Evolutionary conservation across 2,797 vertebrate genomes (phyloP).

Genomic region (Ctenopoma multispine): DNA sequence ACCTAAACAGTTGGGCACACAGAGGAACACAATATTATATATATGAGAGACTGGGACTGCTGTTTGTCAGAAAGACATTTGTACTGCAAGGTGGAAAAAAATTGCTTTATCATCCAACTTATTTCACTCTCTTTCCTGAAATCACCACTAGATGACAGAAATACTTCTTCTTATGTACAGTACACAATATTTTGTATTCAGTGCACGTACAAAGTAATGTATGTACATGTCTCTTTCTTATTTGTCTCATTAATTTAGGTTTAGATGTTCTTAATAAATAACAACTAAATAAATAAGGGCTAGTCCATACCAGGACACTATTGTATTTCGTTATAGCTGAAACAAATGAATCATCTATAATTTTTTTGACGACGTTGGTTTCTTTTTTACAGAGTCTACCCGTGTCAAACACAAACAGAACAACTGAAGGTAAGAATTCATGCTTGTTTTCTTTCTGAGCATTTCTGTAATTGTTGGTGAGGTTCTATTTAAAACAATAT

Average conservation of each 20-base stretch:
- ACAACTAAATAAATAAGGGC: neutral
- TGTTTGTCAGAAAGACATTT: conserved; percentile 53
- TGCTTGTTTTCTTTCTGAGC: neutral
- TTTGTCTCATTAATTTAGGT: neutral
- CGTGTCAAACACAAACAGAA: conserved; percentile 67
- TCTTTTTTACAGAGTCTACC: conserved; percentile 80
- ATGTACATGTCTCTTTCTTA: neutral
- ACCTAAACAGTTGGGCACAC: conserved; percentile 75
- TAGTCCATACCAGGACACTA: neutral
- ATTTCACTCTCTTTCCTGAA: conserved; percentile 35
- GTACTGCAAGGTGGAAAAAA: no score
- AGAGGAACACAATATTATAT: conserved; percentile 41
- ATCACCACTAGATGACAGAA: conserved; percentile 4
- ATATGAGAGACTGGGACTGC: conserved; percentile 48
- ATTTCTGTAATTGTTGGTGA: neutral
- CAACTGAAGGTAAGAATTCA: conserved; percentile 79
- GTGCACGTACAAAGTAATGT: neutral
- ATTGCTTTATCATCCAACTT: conserved; percentile 3
- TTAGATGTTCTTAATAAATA: no score
- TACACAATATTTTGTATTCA: neutral
- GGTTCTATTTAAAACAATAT: neutral
- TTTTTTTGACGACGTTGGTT: conserved; percentile 10
- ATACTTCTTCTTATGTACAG: neutral
- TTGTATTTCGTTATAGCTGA: no score
- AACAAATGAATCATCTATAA: neutral